Percentiles rank a stretch among this genome's conserved stretches.
These are phyloP conservation scores for Mormyrus hasselquistii DNA, from an alignment of 2,797 vertebrate genomes.

Conservation along the genomic window DNA sequence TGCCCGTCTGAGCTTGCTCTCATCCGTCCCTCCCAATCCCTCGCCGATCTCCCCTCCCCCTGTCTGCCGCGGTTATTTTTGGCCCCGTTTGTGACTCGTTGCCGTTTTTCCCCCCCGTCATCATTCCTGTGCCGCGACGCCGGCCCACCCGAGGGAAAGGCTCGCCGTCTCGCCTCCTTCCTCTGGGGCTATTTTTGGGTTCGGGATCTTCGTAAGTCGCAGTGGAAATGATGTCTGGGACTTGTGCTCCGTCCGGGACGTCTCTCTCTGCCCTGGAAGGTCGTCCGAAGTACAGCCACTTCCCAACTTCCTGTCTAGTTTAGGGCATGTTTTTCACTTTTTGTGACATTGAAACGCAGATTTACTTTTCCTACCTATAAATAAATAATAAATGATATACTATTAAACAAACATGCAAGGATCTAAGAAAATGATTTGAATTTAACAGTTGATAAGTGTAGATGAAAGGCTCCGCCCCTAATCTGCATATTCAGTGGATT, in stretches of 20 bases:
- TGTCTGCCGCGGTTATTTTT: background rate
- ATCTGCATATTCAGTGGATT: background rate
- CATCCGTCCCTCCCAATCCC: background rate
- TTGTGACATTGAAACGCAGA: background rate
- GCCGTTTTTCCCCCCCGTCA: background rate
- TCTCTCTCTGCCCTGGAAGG: background rate
- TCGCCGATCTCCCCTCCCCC: background rate
- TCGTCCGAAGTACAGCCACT: no score
- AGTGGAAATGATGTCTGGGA: background rate
- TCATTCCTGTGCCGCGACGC: background rate
- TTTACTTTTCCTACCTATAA: background rate
- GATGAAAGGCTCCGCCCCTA: background rate
- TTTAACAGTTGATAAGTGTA: background rate
- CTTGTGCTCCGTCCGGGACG: background rate
- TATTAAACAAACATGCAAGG: background rate
- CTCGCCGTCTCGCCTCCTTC: background rate
- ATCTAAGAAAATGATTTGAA: background rate
- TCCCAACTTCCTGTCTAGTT: background rate
- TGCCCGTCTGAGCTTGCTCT: background rate
- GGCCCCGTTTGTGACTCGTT: background rate
- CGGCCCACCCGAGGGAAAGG: background rate
- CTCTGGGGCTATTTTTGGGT: constrained; percentile 1
- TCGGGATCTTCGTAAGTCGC: background rate
- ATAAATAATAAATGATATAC: background rate
- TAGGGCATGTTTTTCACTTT: background rate